A percentile compares a stretch with the other conserved stretches of the same genome.
phyloP scores from a whole-genome alignment of 64 coral and sea anemone species.

The Montipora efflorescens region DNA sequence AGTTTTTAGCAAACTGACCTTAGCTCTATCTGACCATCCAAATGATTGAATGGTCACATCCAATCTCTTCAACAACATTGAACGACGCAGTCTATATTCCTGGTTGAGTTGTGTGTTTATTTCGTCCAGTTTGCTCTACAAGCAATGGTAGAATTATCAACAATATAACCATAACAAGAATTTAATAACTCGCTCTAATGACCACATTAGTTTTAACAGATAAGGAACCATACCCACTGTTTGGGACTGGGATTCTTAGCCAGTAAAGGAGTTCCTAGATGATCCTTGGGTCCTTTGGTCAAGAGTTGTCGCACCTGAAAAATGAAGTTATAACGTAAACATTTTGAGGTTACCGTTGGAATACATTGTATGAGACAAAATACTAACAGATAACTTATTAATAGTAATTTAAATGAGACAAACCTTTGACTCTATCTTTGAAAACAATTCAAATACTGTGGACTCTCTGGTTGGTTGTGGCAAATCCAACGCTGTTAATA shows the following conservation, averaged over 20 bases:
- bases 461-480: constrained; percentile 77
- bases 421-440: constrained; percentile 94
- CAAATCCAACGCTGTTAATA: constrained; percentile 77
- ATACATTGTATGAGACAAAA: too few species aligned
- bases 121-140: constrained; percentile 77
- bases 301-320: constrained; percentile 77
- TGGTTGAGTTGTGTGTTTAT: constrained; percentile 87
- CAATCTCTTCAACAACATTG: constrained; percentile 92
- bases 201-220: neutral
- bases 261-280: constrained; percentile 87
- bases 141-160: neutral
- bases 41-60: constrained; percentile 98
- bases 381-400: too few species aligned
- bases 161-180: too few species aligned
- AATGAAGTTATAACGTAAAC: neutral
- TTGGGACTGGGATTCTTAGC: constrained; percentile 67
- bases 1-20: constrained; percentile 43
- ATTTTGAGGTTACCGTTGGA: too few species aligned
- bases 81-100: constrained; percentile 86
- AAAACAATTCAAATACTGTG: constrained; percentile 87
- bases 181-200: too few species aligned
- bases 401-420: neutral
- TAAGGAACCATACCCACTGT: constrained; percentile 84
- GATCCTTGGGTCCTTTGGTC: constrained; percentile 73
- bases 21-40: constrained; percentile 95